Conservation (phyloP, 2,888 invertebrate species). For the Nasonovia ribisnigri region DNA sequence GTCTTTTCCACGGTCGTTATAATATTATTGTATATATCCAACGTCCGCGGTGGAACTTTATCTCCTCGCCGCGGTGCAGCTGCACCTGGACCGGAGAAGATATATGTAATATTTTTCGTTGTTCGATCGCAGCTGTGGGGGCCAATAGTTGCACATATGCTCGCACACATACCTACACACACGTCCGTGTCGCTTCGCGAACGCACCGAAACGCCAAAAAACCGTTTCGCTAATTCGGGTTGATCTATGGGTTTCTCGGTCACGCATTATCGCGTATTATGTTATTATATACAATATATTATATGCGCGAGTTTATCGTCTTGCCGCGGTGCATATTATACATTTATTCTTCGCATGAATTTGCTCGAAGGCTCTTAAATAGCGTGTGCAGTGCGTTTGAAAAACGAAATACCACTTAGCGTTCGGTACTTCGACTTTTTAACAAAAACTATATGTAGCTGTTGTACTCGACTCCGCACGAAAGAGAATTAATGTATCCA, state of each 20-base stretch:
- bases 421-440: background rate
- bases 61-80: background rate
- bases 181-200: background rate
- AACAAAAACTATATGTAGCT: background rate
- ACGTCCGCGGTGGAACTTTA: conserved; percentile 22
- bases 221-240: conserved; percentile 43
- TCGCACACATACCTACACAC: background rate
- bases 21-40: background rate
- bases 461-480: background rate
- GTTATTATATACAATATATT: background rate
- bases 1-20: conserved; percentile 54
- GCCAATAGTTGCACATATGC: background rate
- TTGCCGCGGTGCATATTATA: background rate
- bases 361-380: background rate
- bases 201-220: conserved; percentile 9
- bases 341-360: background rate
- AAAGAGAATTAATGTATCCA: background rate
- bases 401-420: background rate
- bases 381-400: background rate
- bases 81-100: background rate
- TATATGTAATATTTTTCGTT: background rate
- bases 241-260: conserved; percentile 28
- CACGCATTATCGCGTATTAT: background rate
- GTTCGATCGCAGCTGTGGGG: conserved; percentile 24
- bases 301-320: background rate